Evolutionary conservation across 1,140 invertebrate species (phyloP).

Genomic region (Geopemphigus sp.): DNA sequence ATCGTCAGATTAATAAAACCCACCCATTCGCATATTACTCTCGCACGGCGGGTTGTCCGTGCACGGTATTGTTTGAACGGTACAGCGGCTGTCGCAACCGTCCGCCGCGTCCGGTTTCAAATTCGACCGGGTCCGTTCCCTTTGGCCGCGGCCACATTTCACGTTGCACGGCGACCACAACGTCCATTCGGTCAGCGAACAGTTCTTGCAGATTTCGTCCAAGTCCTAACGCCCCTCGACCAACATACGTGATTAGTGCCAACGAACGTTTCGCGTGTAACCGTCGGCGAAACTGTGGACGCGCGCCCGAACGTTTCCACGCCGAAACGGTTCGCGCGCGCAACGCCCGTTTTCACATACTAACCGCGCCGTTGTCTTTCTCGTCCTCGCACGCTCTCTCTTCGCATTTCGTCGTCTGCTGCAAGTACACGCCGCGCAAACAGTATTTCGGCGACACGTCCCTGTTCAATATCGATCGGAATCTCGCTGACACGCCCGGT

Average conservation of each 20-base stretch:
- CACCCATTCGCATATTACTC: not conserved
- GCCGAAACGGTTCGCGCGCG: no score
- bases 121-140: constrained; percentile 61
- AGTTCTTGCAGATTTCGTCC: constrained; percentile 1
- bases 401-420: constrained; percentile 34
- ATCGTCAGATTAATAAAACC: no score
- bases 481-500: constrained; percentile 61
- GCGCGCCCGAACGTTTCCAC: no score
- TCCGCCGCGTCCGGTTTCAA: not conserved
- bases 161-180: constrained; percentile 79
- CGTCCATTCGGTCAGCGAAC: constrained; percentile 63
- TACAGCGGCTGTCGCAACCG: constrained; percentile 16
- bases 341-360: not conserved
- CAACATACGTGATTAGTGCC: no score
- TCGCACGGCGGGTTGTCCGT: constrained; percentile 25
- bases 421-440: constrained; percentile 51
- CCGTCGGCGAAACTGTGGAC: no score
- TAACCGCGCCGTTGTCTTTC: not conserved
- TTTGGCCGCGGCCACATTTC: constrained; percentile 76
- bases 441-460: constrained; percentile 54
- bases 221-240: constrained; percentile 6
- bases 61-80: constrained; percentile 25
- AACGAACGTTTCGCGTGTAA: no score
- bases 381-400: constrained; percentile 28
- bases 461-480: constrained; percentile 55